A percentile compares a stretch with the other conserved stretches of the same genome.
phyloP scores from a whole-genome alignment of 2,888 invertebrate genomes.

The Seira ritae region DNA sequence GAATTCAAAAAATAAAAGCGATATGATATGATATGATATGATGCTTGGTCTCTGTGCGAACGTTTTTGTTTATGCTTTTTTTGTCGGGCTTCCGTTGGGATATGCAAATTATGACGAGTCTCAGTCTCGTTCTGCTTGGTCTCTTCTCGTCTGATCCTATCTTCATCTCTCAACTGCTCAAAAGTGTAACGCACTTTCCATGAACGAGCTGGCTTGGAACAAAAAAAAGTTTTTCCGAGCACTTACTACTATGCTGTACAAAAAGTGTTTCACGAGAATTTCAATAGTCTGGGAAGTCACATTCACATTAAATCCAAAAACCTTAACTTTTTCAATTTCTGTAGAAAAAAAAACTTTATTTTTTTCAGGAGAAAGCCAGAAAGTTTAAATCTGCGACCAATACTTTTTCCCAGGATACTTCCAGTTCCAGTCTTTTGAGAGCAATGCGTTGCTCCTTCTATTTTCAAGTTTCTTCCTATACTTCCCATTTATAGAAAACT shows the following conservation, averaged over 20 bases:
- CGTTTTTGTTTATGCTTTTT: slow-evolving; percentile 3
- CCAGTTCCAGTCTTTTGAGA: not conserved
- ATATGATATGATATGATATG: slow-evolving; percentile 27
- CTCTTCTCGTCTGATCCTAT: no score
- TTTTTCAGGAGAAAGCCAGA: not conserved
- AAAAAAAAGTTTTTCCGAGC: no score
- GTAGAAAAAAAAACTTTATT: not conserved
- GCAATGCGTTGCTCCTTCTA: not conserved
- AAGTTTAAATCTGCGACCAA: slow-evolving; percentile 3
- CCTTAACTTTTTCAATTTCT: slow-evolving; percentile 13
- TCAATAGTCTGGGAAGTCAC: no score
- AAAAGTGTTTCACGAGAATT: no score
- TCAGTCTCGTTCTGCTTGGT: no score
- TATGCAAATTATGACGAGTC: slow-evolving; percentile 1
- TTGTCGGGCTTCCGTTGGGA: not conserved
- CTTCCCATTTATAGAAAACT: no score
- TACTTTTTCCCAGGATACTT: not conserved
- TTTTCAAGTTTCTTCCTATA: not conserved
- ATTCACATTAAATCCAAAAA: no score
- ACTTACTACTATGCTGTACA: no score
- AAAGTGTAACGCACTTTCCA: no score
- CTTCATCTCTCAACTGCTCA: no score
- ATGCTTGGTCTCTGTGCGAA: not conserved
- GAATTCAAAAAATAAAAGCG: not conserved
- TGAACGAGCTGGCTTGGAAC: no score